Percentiles rank a stretch among this genome's conserved stretches.
Evolutionary conservation across 2,888 invertebrate species (phyloP).

Genomic region (Gortyna flavago): DNA sequence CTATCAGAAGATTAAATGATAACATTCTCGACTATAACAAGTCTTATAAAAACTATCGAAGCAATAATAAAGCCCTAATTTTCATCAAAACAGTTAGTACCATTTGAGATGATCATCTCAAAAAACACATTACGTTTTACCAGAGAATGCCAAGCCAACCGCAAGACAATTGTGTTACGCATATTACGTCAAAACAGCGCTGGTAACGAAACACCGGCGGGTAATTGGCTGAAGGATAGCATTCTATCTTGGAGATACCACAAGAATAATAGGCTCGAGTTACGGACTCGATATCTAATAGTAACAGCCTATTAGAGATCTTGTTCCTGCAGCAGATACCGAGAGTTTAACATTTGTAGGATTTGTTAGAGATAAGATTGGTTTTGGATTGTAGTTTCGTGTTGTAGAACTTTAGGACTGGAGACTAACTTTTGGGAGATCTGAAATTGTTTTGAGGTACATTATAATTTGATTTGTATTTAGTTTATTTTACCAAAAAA

Average conservation of each 20-base stretch:
- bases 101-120: constrained; percentile 49
- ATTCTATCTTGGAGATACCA: constrained; percentile 70
- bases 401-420: neutral
- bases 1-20: neutral
- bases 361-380: constrained; percentile 39
- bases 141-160: constrained; percentile 60
- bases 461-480: neutral
- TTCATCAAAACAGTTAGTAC: constrained; percentile 48
- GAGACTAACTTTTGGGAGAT: neutral
- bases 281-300: constrained; percentile 66
- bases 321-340: constrained; percentile 47
- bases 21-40: constrained; percentile 9
- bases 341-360: constrained; percentile 34
- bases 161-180: constrained; percentile 67
- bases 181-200: constrained; percentile 66
- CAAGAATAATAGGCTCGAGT: constrained; percentile 69
- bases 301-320: constrained; percentile 64
- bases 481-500: neutral
- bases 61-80: constrained; percentile 43
- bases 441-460: neutral
- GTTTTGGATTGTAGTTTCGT: neutral
- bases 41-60: constrained; percentile 33
- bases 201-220: constrained; percentile 66
- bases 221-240: constrained; percentile 69
- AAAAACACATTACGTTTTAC: constrained; percentile 60